phyloP scores from a whole-genome alignment of 2,888 invertebrate species.

The Steinernema carpocapsae region DNA sequence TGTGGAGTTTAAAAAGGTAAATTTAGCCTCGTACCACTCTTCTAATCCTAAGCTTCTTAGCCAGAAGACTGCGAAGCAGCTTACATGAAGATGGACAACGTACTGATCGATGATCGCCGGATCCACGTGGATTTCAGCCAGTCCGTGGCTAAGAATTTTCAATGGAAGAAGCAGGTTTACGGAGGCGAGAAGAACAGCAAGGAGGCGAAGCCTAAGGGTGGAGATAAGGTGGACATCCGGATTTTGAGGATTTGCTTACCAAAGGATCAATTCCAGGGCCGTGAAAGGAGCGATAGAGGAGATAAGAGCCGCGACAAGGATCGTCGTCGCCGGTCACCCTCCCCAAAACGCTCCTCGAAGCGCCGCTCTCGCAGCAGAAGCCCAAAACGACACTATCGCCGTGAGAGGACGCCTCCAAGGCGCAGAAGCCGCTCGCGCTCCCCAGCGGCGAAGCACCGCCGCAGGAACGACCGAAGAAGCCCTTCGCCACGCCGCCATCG shows the following conservation, averaged over 20 bases:
- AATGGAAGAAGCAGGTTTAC: conserved; percentile 47
- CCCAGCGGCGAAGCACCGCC: neutral
- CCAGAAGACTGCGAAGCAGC: conserved; percentile 85
- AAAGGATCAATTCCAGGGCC: neutral
- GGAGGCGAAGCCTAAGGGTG: neutral
- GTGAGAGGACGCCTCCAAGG: neutral
- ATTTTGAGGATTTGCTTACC: too few relatives aligned
- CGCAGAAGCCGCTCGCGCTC: neutral
- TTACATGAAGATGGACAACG: conserved; percentile 99
- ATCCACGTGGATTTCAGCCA: conserved; percentile 99
- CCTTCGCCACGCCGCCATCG: neutral
- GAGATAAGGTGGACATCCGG: neutral
- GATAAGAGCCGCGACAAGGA: too few relatives aligned
- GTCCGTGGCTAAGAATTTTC: conserved; percentile 82
- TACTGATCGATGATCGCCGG: conserved; percentile 93
- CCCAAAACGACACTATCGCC: neutral
- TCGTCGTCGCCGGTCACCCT: neutral
- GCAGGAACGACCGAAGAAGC: neutral
- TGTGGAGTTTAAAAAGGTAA: conserved; percentile 86
- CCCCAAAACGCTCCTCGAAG: neutral
- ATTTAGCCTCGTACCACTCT: neutral
- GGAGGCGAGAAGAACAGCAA: neutral
- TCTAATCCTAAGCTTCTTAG: conserved; percentile 55
- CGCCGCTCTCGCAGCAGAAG: neutral
- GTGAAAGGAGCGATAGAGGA: too few relatives aligned